Conservation (phyloP, 1,140 invertebrate species). For the Diploscapter pachys region DNA sequence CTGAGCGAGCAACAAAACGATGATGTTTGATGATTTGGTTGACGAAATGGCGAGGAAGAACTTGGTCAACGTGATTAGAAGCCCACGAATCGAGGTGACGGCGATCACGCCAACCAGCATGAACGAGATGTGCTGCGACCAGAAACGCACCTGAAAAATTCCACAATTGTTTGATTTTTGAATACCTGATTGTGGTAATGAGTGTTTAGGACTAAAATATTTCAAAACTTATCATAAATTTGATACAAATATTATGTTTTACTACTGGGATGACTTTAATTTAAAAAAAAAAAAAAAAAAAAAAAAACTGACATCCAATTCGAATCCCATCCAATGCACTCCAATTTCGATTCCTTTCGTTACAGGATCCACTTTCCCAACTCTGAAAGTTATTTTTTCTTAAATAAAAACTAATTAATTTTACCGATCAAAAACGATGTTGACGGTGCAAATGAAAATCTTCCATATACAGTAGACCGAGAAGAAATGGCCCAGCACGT, state of each 20-base stretch:
- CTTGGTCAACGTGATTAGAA: constrained; percentile 95
- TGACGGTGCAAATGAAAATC: constrained; percentile 85
- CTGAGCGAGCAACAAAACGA: constrained; percentile 90
- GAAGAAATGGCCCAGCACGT: constrained; percentile 97
- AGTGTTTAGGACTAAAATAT: no score
- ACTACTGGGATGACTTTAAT: no score
- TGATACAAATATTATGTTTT: no score
- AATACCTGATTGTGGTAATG: neutral
- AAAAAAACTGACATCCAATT: constrained; percentile 77
- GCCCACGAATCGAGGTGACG: constrained; percentile 86
- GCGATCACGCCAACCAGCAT: constrained; percentile 94
- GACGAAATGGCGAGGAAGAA: constrained; percentile 99
- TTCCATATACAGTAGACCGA: constrained; percentile 98
- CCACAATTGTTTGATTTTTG: neutral
- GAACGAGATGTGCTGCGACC: constrained; percentile 98
- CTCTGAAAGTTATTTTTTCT: neutral
- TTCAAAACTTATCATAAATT: no score
- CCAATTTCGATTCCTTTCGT: constrained; percentile 93
- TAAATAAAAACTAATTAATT: neutral
- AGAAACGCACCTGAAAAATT: constrained; percentile 71
- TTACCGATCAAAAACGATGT: constrained; percentile 91
- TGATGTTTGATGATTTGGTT: constrained; percentile 96
- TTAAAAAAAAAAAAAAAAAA: neutral
- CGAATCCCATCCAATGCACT: constrained; percentile 90
- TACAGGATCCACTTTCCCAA: constrained; percentile 92